These are phyloP conservation scores for Pasiphila rectangulata DNA, from an alignment of 2,888 invertebrate genomes.

Conservation along the genomic window DNA sequence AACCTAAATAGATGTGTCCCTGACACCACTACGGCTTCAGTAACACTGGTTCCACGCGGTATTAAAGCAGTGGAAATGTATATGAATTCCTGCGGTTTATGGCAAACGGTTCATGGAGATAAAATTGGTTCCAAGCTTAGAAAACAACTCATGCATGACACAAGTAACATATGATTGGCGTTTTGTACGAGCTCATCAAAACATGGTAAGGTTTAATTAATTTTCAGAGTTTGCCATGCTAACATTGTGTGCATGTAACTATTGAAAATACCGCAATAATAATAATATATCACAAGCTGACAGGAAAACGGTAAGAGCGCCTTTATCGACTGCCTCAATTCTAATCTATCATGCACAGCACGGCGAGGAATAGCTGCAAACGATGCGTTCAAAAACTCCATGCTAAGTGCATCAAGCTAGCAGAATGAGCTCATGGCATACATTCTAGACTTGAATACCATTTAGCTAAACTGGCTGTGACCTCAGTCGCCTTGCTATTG, in stretches of 20 bases:
- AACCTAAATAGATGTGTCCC: constrained; percentile 47
- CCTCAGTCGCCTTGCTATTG: constrained; percentile 41
- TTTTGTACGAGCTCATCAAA: too few species aligned
- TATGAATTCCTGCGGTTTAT: constrained; percentile 23
- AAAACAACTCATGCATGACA: too few species aligned
- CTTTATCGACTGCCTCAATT: too few species aligned
- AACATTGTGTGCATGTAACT: too few species aligned
- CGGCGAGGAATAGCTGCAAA: too few species aligned
- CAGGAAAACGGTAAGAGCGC: too few species aligned
- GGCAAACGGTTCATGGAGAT: constrained; percentile 8
- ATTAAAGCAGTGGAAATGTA: constrained; percentile 18
- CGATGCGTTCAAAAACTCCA: background rate
- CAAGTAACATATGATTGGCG: background rate
- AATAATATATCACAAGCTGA: too few species aligned
- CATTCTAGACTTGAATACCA: constrained; percentile 19
- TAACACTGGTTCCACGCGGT: constrained; percentile 42
- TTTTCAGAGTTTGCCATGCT: too few species aligned
- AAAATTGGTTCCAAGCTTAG: constrained; percentile 8
- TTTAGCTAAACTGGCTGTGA: constrained; percentile 35
- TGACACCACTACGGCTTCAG: constrained; percentile 59
- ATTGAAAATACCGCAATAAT: too few species aligned
- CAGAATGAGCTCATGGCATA: constrained; percentile 12
- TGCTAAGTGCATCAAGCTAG: background rate
- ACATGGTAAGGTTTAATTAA: too few species aligned
- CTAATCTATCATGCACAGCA: too few species aligned